Base-by-base conservation (phyloP, 2,113 vertebrate genomes). In the Chamaea fasciata region DNA sequence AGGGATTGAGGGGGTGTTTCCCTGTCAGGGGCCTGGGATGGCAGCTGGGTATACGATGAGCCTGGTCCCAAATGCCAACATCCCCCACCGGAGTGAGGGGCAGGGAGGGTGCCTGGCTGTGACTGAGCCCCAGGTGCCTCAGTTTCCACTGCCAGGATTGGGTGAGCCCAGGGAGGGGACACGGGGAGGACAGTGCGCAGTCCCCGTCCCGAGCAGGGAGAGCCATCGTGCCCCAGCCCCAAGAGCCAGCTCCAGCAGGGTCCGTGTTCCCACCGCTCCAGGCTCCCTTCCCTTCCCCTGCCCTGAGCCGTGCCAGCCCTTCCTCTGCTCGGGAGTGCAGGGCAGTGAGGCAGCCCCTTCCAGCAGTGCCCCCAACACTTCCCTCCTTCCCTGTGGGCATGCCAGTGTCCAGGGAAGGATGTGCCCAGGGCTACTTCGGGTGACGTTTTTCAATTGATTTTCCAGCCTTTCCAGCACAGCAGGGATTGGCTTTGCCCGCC, bases 171-270 rank as follows among this genome's bases (percentile, higher is more conserved):
- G 47, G 24, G 41, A 28, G 33, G 35, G 35, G 15, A 18, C 60
- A 15, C 6, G 19, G 68, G 33, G 24, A 30, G 47, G 23, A 50
- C 17, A 10, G n/a, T 33, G 76, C 50, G 7, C 27, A 30, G 33
- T 17, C 6, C 21, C 46, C 27, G 24, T 33, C 33, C 44, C 0
- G 0, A 46, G 59, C 8, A 3, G 49, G 42, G 49, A 46, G 21
- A 47, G 42, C 60, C 65, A 15, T 19, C 3, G 4, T 37, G 9
- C 37, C 44, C 52, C 6, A 2, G 10, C 24, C 46, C 31, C 20
- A 4, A 20, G 35, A 35, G 31, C 44, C 62, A 59, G 82, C 35
- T 24, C 0, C 0, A 33, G 67, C 6, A 24, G 59, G 30, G 30
- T 10, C n/a, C 7, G 0, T 6, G 33, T 9, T 33, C 47, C 53